phyloP scores from a whole-genome alignment of 2,113 vertebrate genomes.

The Notothenia rossii region DNA sequence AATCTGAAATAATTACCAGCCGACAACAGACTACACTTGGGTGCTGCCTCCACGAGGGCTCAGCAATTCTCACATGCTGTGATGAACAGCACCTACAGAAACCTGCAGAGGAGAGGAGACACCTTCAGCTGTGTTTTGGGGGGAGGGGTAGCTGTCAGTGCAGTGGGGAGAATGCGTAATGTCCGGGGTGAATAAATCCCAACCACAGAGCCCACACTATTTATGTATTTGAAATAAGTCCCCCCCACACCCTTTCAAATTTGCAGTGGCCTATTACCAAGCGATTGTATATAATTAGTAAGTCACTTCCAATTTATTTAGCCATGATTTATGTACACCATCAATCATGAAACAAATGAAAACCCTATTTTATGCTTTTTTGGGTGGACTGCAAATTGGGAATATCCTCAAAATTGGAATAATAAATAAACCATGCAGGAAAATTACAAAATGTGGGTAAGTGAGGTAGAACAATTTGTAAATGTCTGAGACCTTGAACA shows the following conservation, averaged over 20 bases:
- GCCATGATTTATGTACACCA: constrained; percentile 40
- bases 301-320: constrained; percentile 54
- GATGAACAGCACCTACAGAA: constrained; percentile 47
- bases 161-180: constrained; percentile 16
- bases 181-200: constrained; percentile 42
- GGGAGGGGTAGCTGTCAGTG: constrained; percentile 23
- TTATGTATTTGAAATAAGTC: constrained; percentile 12
- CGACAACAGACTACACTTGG: constrained; percentile 64
- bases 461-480: background rate
- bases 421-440: background rate
- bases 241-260: constrained; percentile 26
- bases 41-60: constrained; percentile 58
- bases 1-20: constrained; percentile 74
- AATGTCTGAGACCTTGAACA: constrained; percentile 10
- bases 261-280: constrained; percentile 23
- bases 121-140: constrained; percentile 23
- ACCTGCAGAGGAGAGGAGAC: constrained; percentile 24
- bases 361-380: background rate
- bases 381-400: background rate
- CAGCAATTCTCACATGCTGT: constrained; percentile 39
- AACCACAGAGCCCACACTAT: background rate
- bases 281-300: constrained; percentile 30
- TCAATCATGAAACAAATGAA: constrained; percentile 15
- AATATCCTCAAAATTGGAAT: constrained; percentile 9
- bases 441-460: background rate